Conservation (phyloP, 2,797 vertebrate genomes). For the Florisuga fusca region DNA sequence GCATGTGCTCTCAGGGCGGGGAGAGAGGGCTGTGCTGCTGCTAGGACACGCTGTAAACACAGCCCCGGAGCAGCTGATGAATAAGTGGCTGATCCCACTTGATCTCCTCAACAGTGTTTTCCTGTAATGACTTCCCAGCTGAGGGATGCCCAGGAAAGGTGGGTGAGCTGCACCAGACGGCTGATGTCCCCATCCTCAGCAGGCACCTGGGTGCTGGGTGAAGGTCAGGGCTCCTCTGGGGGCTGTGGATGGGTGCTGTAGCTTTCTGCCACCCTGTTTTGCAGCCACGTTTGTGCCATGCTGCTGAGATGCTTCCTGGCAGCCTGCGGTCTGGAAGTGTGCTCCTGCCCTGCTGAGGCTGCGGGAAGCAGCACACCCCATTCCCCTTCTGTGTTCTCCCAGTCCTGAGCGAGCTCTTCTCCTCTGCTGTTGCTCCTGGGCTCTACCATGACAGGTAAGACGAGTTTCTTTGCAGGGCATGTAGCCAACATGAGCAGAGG, state of each 20-base stretch:
- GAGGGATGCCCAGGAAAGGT: neutral
- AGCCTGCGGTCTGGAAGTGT: fast-evolving
- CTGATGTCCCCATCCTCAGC: fast-evolving
- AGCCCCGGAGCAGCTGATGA: neutral
- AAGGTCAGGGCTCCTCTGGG: neutral
- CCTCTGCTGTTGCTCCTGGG: neutral
- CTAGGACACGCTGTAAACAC: slow-evolving; percentile 47
- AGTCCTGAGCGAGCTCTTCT: neutral
- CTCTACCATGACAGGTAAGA: neutral
- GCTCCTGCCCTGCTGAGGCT: neutral
- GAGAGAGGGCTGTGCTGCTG: neutral
- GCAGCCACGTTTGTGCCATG: fast-evolving
- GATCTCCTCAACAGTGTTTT: neutral
- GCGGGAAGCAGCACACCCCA: fast-evolving
- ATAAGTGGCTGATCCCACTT: neutral
- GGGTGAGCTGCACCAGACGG: fast-evolving
- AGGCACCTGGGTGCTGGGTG: neutral
- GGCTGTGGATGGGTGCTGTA: fast-evolving
- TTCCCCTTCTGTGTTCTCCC: neutral
- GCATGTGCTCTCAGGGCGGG: neutral
- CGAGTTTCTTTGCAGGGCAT: fast-evolving
- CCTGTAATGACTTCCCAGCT: fast-evolving
- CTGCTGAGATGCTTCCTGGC: neutral
- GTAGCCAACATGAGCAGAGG: fast-evolving
- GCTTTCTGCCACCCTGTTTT: fast-evolving